Percentiles rank a stretch among this genome's conserved stretches.
Conservation (phyloP, 37 sponge, comb jelly and placozoan genomes). For the Halisarca cf. caerulea region DNA sequence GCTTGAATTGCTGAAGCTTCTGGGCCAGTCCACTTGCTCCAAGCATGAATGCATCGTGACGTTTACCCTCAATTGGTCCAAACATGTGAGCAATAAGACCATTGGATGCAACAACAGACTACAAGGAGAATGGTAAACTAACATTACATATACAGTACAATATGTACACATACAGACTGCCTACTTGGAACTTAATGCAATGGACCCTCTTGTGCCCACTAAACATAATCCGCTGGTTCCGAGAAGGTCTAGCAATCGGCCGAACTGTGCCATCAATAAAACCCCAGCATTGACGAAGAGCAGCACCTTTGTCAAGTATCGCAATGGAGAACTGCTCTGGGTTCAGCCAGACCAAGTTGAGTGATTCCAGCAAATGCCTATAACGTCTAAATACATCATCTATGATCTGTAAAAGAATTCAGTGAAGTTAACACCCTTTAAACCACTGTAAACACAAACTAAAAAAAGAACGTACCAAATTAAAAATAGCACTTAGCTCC, state of each 20-base stretch:
- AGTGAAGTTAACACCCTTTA: not conserved
- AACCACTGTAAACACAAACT: not conserved
- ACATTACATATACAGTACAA: no score
- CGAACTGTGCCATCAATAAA: conserved; percentile 14
- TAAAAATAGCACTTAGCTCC: not conserved
- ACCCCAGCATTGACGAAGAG: not conserved
- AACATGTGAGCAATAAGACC: conserved; percentile 17
- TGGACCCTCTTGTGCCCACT: not conserved
- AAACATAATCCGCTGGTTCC: conserved; percentile 18
- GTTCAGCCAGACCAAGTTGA: not conserved
- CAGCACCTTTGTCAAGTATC: not conserved
- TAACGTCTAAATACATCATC: no score
- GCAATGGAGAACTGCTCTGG: conserved; percentile 1
- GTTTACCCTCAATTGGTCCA: conserved; percentile 8
- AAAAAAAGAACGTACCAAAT: not conserved
- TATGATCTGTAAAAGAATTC: no score
- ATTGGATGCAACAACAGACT: conserved; percentile 19
- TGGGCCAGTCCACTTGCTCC: not conserved
- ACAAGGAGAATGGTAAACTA: not conserved
- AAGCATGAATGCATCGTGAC: conserved; percentile 15
- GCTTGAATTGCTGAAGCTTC: not conserved
- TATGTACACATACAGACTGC: not conserved
- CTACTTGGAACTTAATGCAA: no score
- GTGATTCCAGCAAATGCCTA: not conserved
- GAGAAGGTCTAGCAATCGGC: not conserved